Conservation (phyloP, 1,140 invertebrate genomes). For the Frieseomelitta varia region DNA sequence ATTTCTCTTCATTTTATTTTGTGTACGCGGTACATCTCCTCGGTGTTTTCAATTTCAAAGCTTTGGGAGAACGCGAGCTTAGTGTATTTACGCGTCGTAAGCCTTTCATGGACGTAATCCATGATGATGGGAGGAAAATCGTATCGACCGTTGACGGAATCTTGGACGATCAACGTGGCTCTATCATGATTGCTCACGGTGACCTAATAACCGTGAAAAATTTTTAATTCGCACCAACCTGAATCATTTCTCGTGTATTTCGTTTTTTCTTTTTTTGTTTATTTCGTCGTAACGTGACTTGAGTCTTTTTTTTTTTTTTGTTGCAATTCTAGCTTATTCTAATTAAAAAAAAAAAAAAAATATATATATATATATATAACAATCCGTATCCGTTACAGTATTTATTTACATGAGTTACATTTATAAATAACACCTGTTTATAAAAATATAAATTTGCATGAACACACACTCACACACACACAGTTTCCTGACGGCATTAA, state of each 20-base stretch:
- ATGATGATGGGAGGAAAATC: slow-evolving; percentile 22
- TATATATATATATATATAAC: too few species aligned
- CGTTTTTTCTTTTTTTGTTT: not conserved
- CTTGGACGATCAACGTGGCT: not conserved
- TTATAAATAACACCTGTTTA: too few species aligned
- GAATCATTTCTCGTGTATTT: not conserved
- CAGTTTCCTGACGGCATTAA: not conserved
- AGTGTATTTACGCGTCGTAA: not conserved
- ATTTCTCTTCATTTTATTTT: not conserved
- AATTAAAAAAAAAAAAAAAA: too few species aligned
- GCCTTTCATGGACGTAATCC: not conserved
- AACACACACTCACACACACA: not conserved
- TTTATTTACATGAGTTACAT: too few species aligned
- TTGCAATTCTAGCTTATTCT: too few species aligned
- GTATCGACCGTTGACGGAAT: not conserved
- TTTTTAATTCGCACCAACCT: not conserved
- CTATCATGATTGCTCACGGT: not conserved
- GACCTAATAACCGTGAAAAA: not conserved
- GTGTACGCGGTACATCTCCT: not conserved
- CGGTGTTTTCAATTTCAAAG: not conserved
- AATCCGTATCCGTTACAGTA: too few species aligned
- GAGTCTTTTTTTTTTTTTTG: too few species aligned
- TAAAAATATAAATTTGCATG: not conserved
- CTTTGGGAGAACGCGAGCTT: not conserved
- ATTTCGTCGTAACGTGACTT: not conserved